Base-by-base conservation (phyloP, 2,888 invertebrate genomes). In the Cremastinae sp. region DNA sequence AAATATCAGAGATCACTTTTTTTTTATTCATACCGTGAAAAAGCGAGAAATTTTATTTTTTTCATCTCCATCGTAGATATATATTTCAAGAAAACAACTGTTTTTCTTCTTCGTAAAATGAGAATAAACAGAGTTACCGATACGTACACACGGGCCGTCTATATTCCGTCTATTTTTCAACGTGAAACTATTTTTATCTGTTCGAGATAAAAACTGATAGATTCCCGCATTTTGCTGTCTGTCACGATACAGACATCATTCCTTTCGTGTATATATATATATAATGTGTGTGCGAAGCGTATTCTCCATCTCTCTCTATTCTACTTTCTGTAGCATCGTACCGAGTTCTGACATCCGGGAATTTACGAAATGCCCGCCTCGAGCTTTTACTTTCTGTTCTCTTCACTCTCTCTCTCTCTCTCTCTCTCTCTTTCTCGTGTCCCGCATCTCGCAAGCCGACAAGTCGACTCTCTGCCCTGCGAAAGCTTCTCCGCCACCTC, bases 371-470 rank as follows among this genome's bases (percentile, higher is more conserved):
- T 43, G 43, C 34, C 43, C 18, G 12, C 43, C 41, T n/a, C 34
- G 45, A 70, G 28, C 45, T 62, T 54, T 47, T 54, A 45, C 61
- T 53, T 47, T 43, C 56, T 28, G 28, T 5, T 5, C 28, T 28
- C 12, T 45, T 8, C 18, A 12, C n/a, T 28, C 28, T 28, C 28
- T 28, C 28, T 28, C 28, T 28, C 28, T 28, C 28, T 28, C 28
- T 28, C 28, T 28, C 28, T 28, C 28, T 28, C 28, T 28, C 28
- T 28, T 5, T 28, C 28, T 49, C 59, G 41, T 49, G 70, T 61
- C 64, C 53, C 72, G 62, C 53, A 64, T 58, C 72, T 7, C 38
- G 34, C 56, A 38, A 71, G 61, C 56, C 62, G 62, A 66, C 58
- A 59, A 69, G 64, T 64, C n/a, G n/a, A n/a, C 64, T 64, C 38